phyloP scores from a whole-genome alignment of 2,113 vertebrate species.

The Cardinalis cardinalis region DNA sequence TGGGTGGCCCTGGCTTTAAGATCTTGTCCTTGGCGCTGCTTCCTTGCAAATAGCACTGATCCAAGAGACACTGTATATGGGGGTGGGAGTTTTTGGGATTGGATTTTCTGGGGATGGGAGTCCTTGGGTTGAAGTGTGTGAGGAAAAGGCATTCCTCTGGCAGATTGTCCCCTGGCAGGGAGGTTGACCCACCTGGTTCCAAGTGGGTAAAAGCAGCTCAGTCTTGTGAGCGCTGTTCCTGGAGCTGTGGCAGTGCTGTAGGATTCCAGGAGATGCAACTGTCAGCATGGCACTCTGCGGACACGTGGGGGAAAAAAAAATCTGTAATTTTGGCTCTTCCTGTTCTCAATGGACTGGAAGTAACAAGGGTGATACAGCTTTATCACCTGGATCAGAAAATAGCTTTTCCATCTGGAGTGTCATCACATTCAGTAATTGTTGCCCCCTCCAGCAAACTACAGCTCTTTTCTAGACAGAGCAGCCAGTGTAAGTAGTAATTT shows the following conservation, averaged over 20 bases:
- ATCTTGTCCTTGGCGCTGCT: neutral
- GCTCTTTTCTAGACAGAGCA: neutral
- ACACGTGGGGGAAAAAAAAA: neutral
- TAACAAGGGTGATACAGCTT: neutral
- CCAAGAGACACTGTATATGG: neutral
- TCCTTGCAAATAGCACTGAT: neutral
- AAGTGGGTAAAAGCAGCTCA: neutral
- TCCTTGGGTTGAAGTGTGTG: neutral
- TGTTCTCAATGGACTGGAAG: neutral
- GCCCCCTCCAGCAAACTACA: neutral
- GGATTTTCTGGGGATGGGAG: neutral
- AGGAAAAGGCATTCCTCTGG: neutral
- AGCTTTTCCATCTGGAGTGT: neutral
- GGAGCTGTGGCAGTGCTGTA: neutral
- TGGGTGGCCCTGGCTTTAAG: neutral
- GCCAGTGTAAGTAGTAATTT: neutral
- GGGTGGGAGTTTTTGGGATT: neutral
- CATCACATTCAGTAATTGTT: neutral
- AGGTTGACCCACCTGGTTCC: rapidly evolving
- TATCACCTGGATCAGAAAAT: neutral
- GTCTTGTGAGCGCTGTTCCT: rapidly evolving
- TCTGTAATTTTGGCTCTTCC: neutral
- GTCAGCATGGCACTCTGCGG: neutral
- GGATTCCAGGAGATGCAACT: neutral
- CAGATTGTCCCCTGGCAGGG: neutral